These are phyloP conservation scores for Drosophila orena DNA, from an alignment of 1,140 invertebrate genomes.

Conservation along the genomic window DNA sequence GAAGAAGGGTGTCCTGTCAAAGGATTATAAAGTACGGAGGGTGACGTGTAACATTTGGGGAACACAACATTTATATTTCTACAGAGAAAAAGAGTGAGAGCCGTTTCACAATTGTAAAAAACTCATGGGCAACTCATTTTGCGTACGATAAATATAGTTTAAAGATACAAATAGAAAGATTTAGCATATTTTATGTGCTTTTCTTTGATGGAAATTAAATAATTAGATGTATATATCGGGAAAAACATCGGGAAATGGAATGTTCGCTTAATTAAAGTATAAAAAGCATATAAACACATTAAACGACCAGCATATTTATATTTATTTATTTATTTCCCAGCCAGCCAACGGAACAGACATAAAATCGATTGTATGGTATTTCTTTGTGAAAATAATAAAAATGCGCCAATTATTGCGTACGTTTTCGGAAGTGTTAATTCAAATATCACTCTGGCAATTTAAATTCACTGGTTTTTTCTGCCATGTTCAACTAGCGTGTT, in stretches of 20 bases:
- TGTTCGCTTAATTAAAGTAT: not conserved
- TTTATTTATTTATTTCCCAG: not conserved
- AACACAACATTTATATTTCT: conserved; percentile 32
- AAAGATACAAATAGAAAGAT: not conserved
- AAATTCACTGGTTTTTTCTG: conserved; percentile 20
- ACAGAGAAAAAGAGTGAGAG: no score
- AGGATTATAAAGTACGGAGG: conserved; percentile 4
- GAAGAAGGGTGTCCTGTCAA: conserved; percentile 26
- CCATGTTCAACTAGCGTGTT: conserved; percentile 13
- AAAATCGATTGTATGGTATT: conserved; percentile 2
- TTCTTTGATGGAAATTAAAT: no score
- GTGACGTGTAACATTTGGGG: not conserved
- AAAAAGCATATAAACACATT: no score
- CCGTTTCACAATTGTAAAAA: no score
- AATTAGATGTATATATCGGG: no score
- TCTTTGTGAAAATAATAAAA: conserved; percentile 17
- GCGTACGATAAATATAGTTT: no score
- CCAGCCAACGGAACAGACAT: not conserved
- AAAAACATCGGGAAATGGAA: not conserved
- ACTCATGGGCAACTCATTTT: no score
- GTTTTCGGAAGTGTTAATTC: conserved; percentile 37
- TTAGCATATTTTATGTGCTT: not conserved
- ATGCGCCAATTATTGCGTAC: conserved; percentile 15
- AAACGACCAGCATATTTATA: not conserved
- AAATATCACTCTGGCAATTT: conserved; percentile 21